Evolutionary conservation across 2,113 vertebrate species (phyloP), one percentile per base, ranked within the genome.

Genomic region (Dissostichus mawsoni): DNA sequence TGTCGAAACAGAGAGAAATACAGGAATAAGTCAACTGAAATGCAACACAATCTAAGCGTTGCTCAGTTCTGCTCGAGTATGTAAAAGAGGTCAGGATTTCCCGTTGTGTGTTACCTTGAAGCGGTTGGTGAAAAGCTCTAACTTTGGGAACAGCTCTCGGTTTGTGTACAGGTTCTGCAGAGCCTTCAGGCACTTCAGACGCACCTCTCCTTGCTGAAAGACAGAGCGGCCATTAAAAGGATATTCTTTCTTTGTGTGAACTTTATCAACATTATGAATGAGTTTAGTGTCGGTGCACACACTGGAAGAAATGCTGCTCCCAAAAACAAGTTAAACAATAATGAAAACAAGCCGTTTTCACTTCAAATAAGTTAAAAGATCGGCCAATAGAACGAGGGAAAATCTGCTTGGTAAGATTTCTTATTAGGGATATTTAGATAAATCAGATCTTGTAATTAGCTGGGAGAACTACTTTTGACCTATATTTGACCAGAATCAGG

Each of bases 131-230:
- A 99, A 99, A 55, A 99, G 96, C 89, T 99, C 98, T 82, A 99
- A 94, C 88, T 99, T 99, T 63, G 98, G 98, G 75, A 98, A 99
- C 80, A 99, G 95, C 69, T 99, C 98, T 94, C 98, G 93, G 94
- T 99, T 99, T 81, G 98, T 99, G 92, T 99, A 99, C 1, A 99
- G 95, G 85, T 97, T 99, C 93, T 99, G 98, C 65, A 99, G 95
- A 79, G 98, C 98, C 95, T 99, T 99, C 93, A 99, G 95, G 94
- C 98, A 99, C 94, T 99, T 99, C 85, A 99, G 94, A 89, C 98
- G 97, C 87, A 99, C 98, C 93, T 99, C 98, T 84, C 98, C 98
- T 99, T 99, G 98, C 98, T 99, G 68, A 81, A 62, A 67, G 17
- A 36, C 16, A 8, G 18, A 0, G 36, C 6, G 8, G 8, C 36